phyloP scores from a whole-genome alignment of 2,113 vertebrate genomes.

The Oreotrochilus melanogaster region DNA sequence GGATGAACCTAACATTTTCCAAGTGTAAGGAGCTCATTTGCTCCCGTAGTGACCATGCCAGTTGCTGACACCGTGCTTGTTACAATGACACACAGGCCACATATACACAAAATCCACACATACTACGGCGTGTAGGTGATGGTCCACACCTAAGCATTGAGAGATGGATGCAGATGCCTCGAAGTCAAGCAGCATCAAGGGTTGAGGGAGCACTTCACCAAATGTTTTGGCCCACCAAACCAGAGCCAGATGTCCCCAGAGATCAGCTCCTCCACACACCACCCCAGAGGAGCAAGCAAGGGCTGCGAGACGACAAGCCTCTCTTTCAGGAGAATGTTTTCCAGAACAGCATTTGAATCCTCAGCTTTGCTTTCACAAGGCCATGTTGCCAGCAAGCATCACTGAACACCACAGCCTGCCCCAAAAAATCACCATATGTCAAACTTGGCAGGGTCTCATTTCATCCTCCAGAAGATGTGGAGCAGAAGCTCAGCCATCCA shows the following conservation, averaged over 20 bases:
- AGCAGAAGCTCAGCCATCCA: not conserved
- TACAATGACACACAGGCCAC: not conserved
- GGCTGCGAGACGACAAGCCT: not conserved
- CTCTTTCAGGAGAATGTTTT: not conserved
- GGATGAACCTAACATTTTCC: not conserved
- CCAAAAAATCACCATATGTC: constrained; percentile 8
- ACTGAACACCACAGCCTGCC: not conserved
- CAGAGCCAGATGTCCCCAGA: not conserved
- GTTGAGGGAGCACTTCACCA: not conserved
- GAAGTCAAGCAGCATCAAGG: not conserved
- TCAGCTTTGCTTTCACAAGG: not conserved
- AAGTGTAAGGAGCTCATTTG: not conserved
- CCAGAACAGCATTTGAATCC: not conserved
- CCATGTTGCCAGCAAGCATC: constrained; percentile 3
- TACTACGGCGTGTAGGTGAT: rapidly evolving
- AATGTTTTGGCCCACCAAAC: not conserved
- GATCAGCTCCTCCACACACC: not conserved
- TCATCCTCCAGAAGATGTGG: not conserved
- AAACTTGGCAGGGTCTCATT: not conserved
- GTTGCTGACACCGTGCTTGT: not conserved
- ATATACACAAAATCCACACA: not conserved
- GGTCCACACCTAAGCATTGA: not conserved
- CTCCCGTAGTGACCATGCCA: not conserved
- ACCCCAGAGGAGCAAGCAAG: not conserved
- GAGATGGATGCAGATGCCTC: rapidly evolving